A percentile compares a stretch with the other conserved stretches of the same genome.
phyloP scores from a whole-genome alignment of 2,113 vertebrate species.

The Galbula dea region DNA sequence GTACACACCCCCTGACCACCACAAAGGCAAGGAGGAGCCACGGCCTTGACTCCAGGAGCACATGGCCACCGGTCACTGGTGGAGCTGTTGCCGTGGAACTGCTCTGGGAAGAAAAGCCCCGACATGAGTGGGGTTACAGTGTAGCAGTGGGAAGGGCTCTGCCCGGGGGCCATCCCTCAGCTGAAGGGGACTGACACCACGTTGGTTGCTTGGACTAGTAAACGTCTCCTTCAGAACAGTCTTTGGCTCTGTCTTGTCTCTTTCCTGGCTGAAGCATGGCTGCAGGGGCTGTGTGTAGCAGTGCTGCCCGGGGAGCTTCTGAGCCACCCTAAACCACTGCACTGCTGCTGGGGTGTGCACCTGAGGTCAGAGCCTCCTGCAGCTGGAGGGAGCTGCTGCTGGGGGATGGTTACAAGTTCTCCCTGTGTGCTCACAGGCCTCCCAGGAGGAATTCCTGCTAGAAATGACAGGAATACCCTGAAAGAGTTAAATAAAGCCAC shows the following conservation, averaged over 20 bases:
- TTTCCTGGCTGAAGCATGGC: fast-evolving
- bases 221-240: neutral
- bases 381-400: fast-evolving
- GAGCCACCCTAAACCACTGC: neutral
- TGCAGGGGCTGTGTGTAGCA: neutral
- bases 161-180: neutral
- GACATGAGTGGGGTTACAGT: fast-evolving
- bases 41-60: slow-evolving; percentile 50
- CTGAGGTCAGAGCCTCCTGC: neutral
- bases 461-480: fast-evolving
- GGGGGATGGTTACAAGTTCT: fast-evolving
- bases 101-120: fast-evolving
- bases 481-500: neutral
- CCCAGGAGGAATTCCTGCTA: fast-evolving
- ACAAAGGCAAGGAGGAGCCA: slow-evolving; percentile 65
- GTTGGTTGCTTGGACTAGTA: fast-evolving
- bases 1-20: slow-evolving; percentile 78
- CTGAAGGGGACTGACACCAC: neutral
- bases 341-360: neutral
- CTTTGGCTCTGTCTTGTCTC: neutral
- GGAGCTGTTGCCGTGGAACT: fast-evolving
- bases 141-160: neutral
- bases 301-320: neutral
- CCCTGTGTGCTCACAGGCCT: neutral
- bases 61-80: fast-evolving